Conservation (phyloP, 2,888 invertebrate genomes). For the Euplagia quadripunctaria region DNA sequence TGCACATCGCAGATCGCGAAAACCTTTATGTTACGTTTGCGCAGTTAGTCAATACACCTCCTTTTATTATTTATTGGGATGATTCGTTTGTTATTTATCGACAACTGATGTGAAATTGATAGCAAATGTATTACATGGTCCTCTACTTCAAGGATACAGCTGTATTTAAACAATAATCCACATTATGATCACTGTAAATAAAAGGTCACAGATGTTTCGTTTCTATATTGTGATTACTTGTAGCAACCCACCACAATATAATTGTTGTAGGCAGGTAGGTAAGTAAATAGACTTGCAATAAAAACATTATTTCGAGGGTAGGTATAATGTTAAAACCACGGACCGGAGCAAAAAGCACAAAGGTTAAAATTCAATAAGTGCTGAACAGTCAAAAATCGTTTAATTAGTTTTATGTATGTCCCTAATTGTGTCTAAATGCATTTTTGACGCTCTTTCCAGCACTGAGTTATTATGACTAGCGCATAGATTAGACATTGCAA, state of each 20-base stretch:
- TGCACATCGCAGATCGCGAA: background rate
- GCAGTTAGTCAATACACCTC: background rate
- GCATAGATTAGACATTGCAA: no score
- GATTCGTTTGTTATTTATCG: background rate
- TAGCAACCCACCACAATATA: background rate
- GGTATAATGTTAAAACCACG: no score
- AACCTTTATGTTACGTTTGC: background rate
- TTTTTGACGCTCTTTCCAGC: no score
- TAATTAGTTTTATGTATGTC: no score
- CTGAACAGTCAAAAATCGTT: no score
- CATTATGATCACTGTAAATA: slow-evolving; percentile 33
- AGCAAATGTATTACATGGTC: slow-evolving; percentile 7
- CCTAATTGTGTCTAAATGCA: no score
- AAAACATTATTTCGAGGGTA: no score
- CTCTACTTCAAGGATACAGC: slow-evolving; percentile 54
- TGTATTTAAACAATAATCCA: slow-evolving; percentile 46
- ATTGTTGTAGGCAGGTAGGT: background rate
- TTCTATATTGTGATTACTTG: slow-evolving; percentile 2
- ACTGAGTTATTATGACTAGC: no score
- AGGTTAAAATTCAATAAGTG: no score
- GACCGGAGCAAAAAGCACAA: no score
- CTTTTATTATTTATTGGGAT: background rate
- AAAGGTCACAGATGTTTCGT: slow-evolving; percentile 65
- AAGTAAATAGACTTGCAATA: background rate
- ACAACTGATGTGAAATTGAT: slow-evolving; percentile 20